phyloP scores from a whole-genome alignment of 2,113 vertebrate genomes.

The Mastomys natalensis region DNA sequence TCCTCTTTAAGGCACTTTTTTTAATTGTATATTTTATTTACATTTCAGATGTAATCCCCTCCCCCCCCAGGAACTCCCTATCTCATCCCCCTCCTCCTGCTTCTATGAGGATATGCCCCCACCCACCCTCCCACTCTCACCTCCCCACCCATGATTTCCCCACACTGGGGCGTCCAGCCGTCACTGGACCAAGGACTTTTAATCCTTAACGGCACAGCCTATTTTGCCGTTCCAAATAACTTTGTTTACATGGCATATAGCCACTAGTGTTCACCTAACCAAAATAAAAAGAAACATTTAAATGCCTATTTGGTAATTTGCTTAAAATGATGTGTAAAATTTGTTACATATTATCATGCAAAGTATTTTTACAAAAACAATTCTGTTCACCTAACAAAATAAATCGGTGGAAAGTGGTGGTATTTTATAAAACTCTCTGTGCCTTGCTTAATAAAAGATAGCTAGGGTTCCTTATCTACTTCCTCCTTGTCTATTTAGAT shows the following conservation, averaged over 20 bases:
- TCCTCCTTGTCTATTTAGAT: not conserved
- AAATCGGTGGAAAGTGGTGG: not conserved
- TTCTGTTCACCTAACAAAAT: slow-evolving; percentile 34
- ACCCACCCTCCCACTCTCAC: no score
- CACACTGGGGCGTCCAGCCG: no score
- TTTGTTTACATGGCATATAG: not conserved
- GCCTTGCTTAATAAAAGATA: not conserved
- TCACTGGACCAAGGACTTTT: no score
- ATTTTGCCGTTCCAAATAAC: not conserved
- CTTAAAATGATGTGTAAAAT: slow-evolving; percentile 25
- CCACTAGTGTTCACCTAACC: not conserved
- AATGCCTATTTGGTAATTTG: not conserved
- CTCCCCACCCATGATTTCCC: no score
- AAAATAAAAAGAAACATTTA: slow-evolving; percentile 52
- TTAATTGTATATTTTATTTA: no score
- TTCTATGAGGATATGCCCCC: no score
- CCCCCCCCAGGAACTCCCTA: no score
- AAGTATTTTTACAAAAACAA: slow-evolving; percentile 23
- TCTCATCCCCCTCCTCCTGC: no score
- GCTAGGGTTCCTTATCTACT: not conserved
- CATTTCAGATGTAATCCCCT: no score
- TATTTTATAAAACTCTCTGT: not conserved
- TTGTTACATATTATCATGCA: not conserved
- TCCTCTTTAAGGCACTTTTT: not conserved
- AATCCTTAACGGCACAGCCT: not conserved